Percentiles rank a stretch among this genome's conserved stretches.
Conservation (phyloP, 2,797 vertebrate genomes). For the Cirrhinus mrigala region DNA sequence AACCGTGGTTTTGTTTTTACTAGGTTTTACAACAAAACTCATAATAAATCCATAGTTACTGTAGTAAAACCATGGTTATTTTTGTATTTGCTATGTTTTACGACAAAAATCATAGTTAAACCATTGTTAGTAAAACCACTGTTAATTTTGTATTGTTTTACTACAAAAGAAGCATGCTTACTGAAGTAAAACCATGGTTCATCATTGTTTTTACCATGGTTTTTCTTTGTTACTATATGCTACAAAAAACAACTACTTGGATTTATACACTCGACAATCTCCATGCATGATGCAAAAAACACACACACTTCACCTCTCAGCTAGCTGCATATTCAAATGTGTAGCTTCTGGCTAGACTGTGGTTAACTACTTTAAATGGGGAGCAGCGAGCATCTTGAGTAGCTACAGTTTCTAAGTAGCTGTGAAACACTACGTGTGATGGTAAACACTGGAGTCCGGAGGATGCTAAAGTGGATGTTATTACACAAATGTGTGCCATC, state of each 20-base stretch:
- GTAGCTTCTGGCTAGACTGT: not conserved
- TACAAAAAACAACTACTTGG: not conserved
- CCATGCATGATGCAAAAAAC: not conserved
- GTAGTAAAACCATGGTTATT: not conserved
- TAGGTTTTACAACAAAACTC: no score
- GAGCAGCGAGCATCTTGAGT: not conserved
- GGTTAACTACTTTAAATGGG: constrained; percentile 11
- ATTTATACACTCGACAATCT: not conserved
- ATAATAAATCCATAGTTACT: not conserved
- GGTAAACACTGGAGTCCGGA: constrained; percentile 34
- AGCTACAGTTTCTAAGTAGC: constrained; percentile 13
- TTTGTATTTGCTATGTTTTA: not conserved
- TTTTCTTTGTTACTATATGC: not conserved
- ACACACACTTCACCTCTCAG: not conserved
- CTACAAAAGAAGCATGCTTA: not conserved
- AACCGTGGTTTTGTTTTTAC: not conserved
- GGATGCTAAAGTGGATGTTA: constrained; percentile 31
- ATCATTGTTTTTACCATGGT: not conserved
- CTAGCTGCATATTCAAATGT: not conserved
- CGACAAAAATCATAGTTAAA: not conserved
- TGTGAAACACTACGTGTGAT: constrained; percentile 13
- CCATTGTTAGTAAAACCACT: not conserved
- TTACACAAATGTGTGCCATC: constrained; percentile 5
- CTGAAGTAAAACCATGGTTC: not conserved
- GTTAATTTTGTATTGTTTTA: not conserved